These are phyloP conservation scores for Acanthiza pusilla DNA, from an alignment of 2,797 vertebrate genomes.

Conservation along the genomic window DNA sequence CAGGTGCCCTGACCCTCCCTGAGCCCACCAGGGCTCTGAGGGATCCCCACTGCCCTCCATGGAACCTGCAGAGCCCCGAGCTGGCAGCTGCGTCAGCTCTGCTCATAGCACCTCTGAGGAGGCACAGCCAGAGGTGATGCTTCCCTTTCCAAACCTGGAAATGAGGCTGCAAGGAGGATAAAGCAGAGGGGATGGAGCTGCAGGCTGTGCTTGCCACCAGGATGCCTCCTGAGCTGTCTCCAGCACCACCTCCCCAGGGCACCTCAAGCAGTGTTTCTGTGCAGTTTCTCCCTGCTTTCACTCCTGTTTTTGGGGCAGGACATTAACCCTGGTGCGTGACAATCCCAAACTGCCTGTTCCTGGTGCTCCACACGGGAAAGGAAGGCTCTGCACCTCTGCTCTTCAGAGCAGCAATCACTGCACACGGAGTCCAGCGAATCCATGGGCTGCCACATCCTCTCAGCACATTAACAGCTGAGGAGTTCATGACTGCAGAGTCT, in stretches of 20 bases:
- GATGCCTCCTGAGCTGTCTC: background rate
- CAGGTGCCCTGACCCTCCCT: background rate
- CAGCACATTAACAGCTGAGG: background rate
- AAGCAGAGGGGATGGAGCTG: background rate
- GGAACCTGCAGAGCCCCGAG: background rate
- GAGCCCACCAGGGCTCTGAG: background rate
- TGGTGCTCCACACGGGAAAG: accelerated
- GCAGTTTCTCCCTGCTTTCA: background rate
- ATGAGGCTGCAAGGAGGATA: background rate
- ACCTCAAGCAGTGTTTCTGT: background rate
- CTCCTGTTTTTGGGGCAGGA: background rate
- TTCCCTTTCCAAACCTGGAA: background rate
- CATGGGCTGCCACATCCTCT: background rate
- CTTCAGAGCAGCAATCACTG: background rate
- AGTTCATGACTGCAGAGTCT: background rate
- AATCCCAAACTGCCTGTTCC: background rate
- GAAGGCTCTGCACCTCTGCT: background rate
- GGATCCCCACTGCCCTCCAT: accelerated
- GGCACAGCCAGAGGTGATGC: background rate
- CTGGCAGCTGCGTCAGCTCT: background rate
- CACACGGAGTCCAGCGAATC: background rate
- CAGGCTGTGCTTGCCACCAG: background rate
- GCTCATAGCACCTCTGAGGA: background rate
- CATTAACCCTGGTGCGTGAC: accelerated
- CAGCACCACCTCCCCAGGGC: background rate